These are phyloP conservation scores for Microtus ochrogaster DNA, from an alignment of 2,113 vertebrate genomes.

Conservation along the genomic window DNA sequence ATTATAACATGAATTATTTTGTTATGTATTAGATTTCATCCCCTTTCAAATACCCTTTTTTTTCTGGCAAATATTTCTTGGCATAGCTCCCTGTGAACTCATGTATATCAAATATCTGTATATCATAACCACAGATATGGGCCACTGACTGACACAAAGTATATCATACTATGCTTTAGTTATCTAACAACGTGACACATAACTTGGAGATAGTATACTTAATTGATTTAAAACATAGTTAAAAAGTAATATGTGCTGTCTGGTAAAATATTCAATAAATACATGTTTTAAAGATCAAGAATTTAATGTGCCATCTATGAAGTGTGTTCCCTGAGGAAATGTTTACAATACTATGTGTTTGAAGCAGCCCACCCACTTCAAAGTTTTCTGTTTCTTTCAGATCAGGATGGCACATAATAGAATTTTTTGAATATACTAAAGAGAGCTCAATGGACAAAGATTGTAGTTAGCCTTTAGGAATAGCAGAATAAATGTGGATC, in stretches of 20 bases:
- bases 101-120: background rate
- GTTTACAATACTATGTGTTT: background rate
- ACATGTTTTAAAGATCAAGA: background rate
- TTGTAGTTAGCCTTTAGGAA: background rate
- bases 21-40: background rate
- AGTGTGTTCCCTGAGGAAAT: background rate
- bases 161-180: background rate
- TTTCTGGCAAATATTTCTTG: slow-evolving; percentile 26
- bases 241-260: background rate
- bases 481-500: fast-evolving
- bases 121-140: background rate
- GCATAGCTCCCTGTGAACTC: background rate
- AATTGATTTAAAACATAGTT: background rate
- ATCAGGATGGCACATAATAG: background rate
- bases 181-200: background rate
- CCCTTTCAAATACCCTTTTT: slow-evolving; percentile 3
- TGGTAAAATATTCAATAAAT: background rate
- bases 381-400: background rate
- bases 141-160: background rate
- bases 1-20: background rate
- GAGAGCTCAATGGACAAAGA: background rate
- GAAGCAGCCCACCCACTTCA: background rate
- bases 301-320: background rate
- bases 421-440: background rate
- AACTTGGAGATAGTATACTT: background rate